Evolutionary conservation across 2,797 vertebrate species (phyloP).

Genomic region (Hypotaenidia philippensis): DNA sequence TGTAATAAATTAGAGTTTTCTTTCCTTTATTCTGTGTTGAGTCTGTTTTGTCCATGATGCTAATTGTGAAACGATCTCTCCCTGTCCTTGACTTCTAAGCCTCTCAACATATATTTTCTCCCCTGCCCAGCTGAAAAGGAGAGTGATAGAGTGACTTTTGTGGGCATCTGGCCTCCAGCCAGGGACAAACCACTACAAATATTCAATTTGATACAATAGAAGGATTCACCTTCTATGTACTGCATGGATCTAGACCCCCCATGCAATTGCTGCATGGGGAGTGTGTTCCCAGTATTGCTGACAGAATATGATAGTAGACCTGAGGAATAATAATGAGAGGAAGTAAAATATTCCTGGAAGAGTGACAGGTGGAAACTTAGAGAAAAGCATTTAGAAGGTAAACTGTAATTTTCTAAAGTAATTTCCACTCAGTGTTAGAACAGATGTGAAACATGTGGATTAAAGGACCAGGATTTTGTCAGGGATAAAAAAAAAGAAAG

Average conservation of each 20-base stretch:
- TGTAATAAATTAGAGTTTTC: too few relatives aligned
- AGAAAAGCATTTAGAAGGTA: neutral
- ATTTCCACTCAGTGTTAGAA: neutral
- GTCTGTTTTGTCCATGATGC: too few relatives aligned
- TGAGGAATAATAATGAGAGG: neutral
- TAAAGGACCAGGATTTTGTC: neutral
- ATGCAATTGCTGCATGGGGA: rapidly evolving
- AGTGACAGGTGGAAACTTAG: neutral
- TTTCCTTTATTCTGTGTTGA: too few relatives aligned
- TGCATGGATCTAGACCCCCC: neutral
- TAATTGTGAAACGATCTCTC: too few relatives aligned
- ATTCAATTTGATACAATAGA: neutral
- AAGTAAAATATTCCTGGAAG: neutral
- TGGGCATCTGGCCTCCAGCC: too few relatives aligned
- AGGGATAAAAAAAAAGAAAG: rapidly evolving
- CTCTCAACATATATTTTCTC: too few relatives aligned
- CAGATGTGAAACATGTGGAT: conserved; percentile 14
- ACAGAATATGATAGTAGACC: neutral
- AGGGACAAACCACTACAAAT: too few relatives aligned
- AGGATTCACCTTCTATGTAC: neutral
- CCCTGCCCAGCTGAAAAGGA: too few relatives aligned
- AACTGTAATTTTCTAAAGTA: neutral
- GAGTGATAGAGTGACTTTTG: too few relatives aligned
- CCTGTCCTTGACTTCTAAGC: too few relatives aligned
- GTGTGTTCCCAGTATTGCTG: neutral